Base-by-base conservation (phyloP, 2,888 invertebrate genomes). In the Xanthorhoe spadicearia region DNA sequence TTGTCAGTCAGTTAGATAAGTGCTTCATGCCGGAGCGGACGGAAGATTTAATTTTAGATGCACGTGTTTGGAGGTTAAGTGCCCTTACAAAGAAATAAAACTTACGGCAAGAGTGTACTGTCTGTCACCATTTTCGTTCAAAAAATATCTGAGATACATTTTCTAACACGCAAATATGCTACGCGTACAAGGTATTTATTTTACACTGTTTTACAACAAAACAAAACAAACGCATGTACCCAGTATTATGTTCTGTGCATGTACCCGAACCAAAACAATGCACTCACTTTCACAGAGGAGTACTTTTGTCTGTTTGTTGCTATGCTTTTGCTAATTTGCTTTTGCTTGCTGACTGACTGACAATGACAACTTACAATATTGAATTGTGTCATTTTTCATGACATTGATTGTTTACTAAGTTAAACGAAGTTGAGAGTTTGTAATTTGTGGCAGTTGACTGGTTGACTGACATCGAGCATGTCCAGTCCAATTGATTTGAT, bases 31-130 rank as follows among this genome's bases (percentile, higher is more conserved):
- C 2, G 35, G 35, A 38, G 10, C 35, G 35, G 10, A 10, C 9
- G 35, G 10, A 35, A 35, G 9, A 9, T 13, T 3, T 3, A 4
- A 13, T 15, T 15, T 15, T 17, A n/a, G n/a, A 13, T 15, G 15
- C 77, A 77, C 72, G 74, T 71, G 69, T 56, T 66, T 72, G 43
- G 52, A 80, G 80, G 83, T 80, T 83, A 82, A 2, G 2, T 38
- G 10, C 1, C 7, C 8, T 0, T 13, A 43, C 13, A 4, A 9
- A 9, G 38, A 43, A 10, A 13, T 13, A 38, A 43, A 4, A 81
- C 81, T 83, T 93, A 97, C 98, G 94, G 97, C 95, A 61, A 98
- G 86, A 5, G 98, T 98, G 83, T 98, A 98, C 35, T 97, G 95
- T 57, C 98, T 94, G 10, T 97, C 95, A 0, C 97, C 97, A 56